Evolutionary conservation across 2,888 invertebrate genomes (phyloP), one percentile per base, ranked within the genome.

Genomic region (Nasonia oneida): DNA sequence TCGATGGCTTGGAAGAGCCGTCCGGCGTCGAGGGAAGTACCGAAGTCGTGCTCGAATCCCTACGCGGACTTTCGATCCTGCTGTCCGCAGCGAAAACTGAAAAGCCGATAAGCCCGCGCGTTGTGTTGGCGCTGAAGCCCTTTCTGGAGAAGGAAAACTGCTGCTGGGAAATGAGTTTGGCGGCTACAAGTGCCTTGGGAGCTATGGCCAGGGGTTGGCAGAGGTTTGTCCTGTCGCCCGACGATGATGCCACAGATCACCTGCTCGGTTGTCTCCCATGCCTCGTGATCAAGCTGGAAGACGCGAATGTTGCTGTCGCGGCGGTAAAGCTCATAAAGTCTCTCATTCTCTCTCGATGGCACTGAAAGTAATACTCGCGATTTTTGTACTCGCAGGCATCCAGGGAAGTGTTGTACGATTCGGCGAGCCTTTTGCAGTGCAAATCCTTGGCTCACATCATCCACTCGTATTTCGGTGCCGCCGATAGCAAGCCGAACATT

Each of bases 1-100:
- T 92, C n/a, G 91, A 92, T 33, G 92, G 92, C 14, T 83, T 93
- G 50, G 92, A 92, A 86, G 92, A 92, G 81, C 91, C 91, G 1
- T 88, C 90, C 0, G 90, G 86, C 64, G 89, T 88, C 5, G 90
- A 91, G 42, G 92, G 91, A 0, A 91, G 91, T 6, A 89, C 88
- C 18, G 91, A 91, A 23, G 92, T 93, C 0, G 89, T 92, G 70
- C 87, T 93, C 1, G 92, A 93, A 53, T 92, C 92, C 0, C 87
- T 93, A 4, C 89, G 90, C 10, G 92, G 93, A 0, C 89, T 93
- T 33, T 89, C 92, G 2, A 86, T 91, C 14, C 81, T 93, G 3
- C 78, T 93, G 4, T 90, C 91, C 3, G 88, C 89, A 18, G 88
- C 89, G 18, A 89, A 90, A 76, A 90, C 89, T 0, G 89, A 89